A percentile compares a stretch with the other conserved stretches of the same genome.
These are phyloP conservation scores for Podarcis muralis DNA, from an alignment of 2,113 vertebrate species.

Conservation along the genomic window DNA sequence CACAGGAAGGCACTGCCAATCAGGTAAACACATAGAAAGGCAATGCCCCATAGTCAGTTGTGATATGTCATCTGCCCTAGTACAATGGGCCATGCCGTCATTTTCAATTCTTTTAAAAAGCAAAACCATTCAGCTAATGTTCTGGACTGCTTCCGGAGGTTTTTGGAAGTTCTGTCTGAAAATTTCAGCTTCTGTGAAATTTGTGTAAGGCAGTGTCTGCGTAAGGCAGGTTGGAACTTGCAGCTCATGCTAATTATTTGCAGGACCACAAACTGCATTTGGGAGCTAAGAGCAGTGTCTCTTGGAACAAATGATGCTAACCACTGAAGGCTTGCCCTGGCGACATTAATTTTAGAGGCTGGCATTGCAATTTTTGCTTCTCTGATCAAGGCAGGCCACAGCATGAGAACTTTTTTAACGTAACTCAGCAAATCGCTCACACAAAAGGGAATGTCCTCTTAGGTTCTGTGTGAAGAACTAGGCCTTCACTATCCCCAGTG, in stretches of 20 bases:
- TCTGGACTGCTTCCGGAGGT: not conserved
- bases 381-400: not conserved
- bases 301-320: not conserved
- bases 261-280: not conserved
- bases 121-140: not conserved
- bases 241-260: not conserved
- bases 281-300: not conserved
- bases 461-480: not conserved
- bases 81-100: not conserved
- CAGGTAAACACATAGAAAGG: slow-evolving; percentile 63
- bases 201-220: not conserved
- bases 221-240: not conserved
- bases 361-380: not conserved
- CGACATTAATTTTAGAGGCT: not conserved
- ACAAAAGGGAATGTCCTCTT: not conserved
- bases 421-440: not conserved
- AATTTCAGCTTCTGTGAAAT: not conserved
- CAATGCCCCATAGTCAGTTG: not conserved
- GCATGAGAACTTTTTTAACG: not conserved
- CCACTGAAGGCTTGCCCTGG: not conserved
- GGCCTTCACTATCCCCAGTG: too few species aligned
- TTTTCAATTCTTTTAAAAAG: not conserved
- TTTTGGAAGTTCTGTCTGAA: not conserved
- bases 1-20: slow-evolving; percentile 75
- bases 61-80: not conserved